Conservation (phyloP, 2,113 vertebrate genomes). For the Erythrocercus mccallii region DNA sequence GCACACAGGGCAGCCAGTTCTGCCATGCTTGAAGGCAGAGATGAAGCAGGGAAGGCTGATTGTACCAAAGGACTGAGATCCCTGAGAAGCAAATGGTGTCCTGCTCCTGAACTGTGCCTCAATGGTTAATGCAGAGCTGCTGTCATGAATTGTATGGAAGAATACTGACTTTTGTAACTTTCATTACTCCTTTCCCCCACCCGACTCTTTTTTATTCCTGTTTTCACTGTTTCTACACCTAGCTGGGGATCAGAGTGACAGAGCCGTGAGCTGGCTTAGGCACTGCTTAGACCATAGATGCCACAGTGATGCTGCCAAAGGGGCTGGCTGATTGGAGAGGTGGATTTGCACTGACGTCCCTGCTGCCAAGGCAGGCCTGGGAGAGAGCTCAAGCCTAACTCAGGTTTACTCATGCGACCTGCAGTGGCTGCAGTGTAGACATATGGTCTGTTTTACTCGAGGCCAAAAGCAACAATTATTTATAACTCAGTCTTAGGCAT, state of each 20-base stretch:
- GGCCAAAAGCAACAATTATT: not conserved
- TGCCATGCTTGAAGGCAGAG: not conserved
- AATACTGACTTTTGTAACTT: not conserved
- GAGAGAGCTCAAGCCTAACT: not conserved
- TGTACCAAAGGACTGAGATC: fast-evolving
- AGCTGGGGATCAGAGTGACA: not conserved
- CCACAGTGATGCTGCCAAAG: not conserved
- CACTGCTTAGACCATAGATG: not conserved
- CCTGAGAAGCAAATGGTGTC: not conserved
- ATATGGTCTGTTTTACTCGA: not conserved
- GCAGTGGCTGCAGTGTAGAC: not conserved
- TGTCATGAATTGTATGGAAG: not conserved
- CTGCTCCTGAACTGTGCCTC: not conserved
- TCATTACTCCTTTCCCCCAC: not conserved
- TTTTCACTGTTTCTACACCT: not conserved
- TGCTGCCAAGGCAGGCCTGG: not conserved
- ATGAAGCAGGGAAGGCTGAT: not conserved
- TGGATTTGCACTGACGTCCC: not conserved
- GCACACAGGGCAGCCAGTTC: not conserved
- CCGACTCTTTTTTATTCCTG: fast-evolving
- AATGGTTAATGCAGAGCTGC: not conserved
- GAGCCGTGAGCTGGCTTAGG: not conserved
- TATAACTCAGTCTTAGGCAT: not conserved
- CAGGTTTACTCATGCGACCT: not conserved
- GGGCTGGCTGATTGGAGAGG: not conserved